A percentile compares a stretch with the other conserved stretches of the same genome.
These are phyloP conservation scores for Pampusana beccarii DNA, from an alignment of 2,113 vertebrate genomes.

Conservation along the genomic window DNA sequence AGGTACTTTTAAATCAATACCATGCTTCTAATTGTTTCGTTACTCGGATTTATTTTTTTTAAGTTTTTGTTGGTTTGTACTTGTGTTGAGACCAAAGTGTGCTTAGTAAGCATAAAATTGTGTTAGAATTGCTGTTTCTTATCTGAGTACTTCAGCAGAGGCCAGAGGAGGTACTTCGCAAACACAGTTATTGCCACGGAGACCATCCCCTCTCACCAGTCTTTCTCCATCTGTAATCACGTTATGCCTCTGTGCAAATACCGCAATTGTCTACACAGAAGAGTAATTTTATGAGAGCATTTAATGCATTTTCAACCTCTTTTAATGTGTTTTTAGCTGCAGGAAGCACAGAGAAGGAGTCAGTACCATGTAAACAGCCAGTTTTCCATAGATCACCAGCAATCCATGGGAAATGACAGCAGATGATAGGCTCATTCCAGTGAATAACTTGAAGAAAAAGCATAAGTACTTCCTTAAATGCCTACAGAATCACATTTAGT, in stretches of 20 bases:
- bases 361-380: background rate
- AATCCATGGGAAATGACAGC: background rate
- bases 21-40: background rate
- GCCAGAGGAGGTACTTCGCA: background rate
- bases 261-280: background rate
- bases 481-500: background rate
- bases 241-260: constrained; percentile 4
- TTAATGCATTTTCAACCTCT: constrained; percentile 13
- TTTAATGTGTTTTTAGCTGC: constrained; percentile 17
- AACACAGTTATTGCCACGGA: background rate
- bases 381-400: background rate
- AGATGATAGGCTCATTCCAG: background rate
- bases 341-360: background rate
- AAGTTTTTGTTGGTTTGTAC: background rate
- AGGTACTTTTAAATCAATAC: background rate
- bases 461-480: background rate
- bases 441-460: background rate
- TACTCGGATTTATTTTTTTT: background rate
- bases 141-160: background rate
- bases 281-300: background rate
- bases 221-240: background rate
- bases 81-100: background rate
- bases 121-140: background rate
- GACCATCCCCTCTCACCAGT: background rate
- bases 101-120: background rate